Conservation (phyloP, 2,888 invertebrate genomes). For the Spatulosminthurus flaviceps region DNA sequence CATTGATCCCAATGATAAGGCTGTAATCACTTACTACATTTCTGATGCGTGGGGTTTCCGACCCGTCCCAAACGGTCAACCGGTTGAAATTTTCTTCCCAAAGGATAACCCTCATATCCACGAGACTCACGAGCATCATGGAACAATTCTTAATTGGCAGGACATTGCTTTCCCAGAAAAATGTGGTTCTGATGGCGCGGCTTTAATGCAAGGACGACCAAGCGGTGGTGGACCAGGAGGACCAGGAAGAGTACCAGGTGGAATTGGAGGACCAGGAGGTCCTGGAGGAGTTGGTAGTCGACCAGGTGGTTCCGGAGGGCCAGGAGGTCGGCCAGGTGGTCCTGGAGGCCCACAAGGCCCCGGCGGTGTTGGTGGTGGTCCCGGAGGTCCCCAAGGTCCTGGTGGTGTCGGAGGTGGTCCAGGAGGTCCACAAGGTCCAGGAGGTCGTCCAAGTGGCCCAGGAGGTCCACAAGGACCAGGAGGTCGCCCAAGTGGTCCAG, state of each 20-base stretch:
- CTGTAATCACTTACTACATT: conserved; percentile 75
- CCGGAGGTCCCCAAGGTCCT: too few species aligned
- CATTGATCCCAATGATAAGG: conserved; percentile 74
- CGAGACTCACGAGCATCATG: conserved; percentile 65
- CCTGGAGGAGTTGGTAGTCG: too few species aligned
- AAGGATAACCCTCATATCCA: conserved; percentile 63
- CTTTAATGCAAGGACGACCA: background rate
- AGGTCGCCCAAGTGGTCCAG: conserved; percentile 5
- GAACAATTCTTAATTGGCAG: conserved; percentile 74
- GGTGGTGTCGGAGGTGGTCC: conserved; percentile 25
- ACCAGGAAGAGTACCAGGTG: background rate
- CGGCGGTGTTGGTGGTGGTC: too few species aligned
- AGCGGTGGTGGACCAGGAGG: conserved; percentile 30
- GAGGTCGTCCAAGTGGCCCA: conserved; percentile 17
- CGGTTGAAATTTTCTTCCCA: conserved; percentile 74
- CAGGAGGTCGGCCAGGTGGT: background rate
- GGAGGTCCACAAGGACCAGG: conserved; percentile 26
- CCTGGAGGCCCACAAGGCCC: too few species aligned
- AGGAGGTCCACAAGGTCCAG: conserved; percentile 29
- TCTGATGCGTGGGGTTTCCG: conserved; percentile 82
- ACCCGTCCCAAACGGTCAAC: conserved; percentile 75
- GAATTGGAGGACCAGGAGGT: background rate
- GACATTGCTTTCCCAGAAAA: conserved; percentile 78
- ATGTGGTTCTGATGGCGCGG: conserved; percentile 68
- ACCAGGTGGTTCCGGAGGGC: conserved; percentile 15